These are phyloP conservation scores for Excalfactoria chinensis DNA, from an alignment of 2,113 vertebrate genomes.

Conservation along the genomic window DNA sequence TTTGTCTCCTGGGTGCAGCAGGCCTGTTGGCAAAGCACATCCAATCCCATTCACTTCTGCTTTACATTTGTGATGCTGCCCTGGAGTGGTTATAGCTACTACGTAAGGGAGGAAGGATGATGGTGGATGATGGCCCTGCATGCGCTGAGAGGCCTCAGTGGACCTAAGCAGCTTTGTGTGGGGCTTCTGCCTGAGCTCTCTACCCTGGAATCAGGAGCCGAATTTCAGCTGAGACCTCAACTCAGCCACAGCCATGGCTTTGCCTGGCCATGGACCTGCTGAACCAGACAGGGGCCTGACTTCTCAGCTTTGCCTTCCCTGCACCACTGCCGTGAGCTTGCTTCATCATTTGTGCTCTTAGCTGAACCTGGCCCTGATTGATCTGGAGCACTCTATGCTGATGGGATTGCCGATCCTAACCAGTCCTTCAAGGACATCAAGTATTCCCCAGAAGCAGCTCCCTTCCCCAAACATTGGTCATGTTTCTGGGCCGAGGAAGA, in stretches of 20 bases:
- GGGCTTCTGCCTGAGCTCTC: background rate
- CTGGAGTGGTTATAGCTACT: background rate
- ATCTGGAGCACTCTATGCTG: background rate
- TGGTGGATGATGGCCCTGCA: background rate
- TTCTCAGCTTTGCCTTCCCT: background rate
- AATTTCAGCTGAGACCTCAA: background rate
- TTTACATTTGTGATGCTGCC: background rate
- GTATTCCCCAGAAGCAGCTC: background rate
- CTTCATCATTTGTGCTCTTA: background rate
- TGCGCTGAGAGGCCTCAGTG: background rate
- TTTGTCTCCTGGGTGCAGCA: constrained; percentile 44
- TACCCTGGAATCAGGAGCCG: background rate
- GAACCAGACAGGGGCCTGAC: background rate
- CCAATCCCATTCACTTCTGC: background rate
- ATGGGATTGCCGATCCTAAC: background rate
- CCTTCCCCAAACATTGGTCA: too few species aligned
- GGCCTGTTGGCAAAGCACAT: background rate
- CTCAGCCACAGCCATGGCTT: background rate
- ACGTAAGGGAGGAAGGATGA: background rate
- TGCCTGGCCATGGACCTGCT: background rate
- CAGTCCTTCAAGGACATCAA: background rate
- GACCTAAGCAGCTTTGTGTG: background rate
- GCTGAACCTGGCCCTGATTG: background rate
- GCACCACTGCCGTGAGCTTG: background rate
- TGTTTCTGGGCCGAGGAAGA: background rate